Percentiles rank a stretch among this genome's conserved stretches.
Conservation (phyloP, 2,888 invertebrate species). For the Lochmaea capreae region DNA sequence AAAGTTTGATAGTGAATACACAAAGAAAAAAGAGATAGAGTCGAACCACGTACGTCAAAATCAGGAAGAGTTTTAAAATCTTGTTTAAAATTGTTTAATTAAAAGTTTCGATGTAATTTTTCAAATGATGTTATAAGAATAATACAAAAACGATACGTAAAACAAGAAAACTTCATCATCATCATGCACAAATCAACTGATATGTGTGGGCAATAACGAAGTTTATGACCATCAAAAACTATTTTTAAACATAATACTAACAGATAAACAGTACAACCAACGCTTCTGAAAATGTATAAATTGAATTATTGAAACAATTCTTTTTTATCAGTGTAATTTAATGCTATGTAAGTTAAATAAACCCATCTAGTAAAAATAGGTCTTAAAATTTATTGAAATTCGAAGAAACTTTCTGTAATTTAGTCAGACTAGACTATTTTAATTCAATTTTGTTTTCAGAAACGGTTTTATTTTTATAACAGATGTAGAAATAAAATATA, state of each 20-base stretch:
- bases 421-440: not conserved
- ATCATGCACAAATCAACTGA: conserved; percentile 41
- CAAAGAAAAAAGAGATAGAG: too few species aligned
- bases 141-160: not conserved
- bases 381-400: not conserved
- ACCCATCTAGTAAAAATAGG: not conserved
- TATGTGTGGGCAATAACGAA: conserved; percentile 34
- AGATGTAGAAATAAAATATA: not conserved
- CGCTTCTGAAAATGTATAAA: conserved; percentile 31
- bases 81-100: not conserved
- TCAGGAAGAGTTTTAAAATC: too few species aligned
- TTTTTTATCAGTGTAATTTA: too few species aligned
- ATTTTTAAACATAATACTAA: conserved; percentile 44
- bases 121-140: not conserved
- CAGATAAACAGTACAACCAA: conserved; percentile 30
- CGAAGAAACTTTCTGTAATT: not conserved
- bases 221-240: conserved; percentile 37
- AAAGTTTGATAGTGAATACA: too few species aligned
- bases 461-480: not conserved
- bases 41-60: too few species aligned
- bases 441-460: not conserved
- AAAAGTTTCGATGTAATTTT: not conserved
- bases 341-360: too few species aligned
- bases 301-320: not conserved
- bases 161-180: not conserved